Evolutionary conservation across 1,140 invertebrate genomes (phyloP), one percentile per base, ranked within the genome.

Genomic region (Diorhabda carinulata): DNA sequence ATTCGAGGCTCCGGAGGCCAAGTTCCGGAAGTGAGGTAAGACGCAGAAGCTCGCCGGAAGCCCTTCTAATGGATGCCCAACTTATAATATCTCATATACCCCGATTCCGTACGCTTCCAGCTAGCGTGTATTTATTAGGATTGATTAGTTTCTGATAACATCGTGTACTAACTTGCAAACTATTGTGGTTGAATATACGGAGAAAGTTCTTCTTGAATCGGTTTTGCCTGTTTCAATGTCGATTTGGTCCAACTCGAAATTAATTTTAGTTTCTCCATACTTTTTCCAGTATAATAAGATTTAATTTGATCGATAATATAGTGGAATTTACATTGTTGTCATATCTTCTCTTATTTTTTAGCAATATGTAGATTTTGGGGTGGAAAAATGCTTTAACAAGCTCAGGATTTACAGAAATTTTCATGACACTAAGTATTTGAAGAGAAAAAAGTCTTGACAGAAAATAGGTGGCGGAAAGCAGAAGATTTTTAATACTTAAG

Each of bases 11-110:
- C 74, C 74, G 75, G 73, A 72, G 75, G 74, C 76, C 74, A 73
- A 77, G 76, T 78, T 77, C 74, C 77, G 73, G 77, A 77, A 76
- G 76, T 76, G 75, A 75, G 76, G 77, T 78, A 79, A 79, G 78
- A 79, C 78, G 77, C 74, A 72, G 72, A 70, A 74, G 72, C 72
- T 74, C 73, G 69, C 76, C 76, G 76, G 76, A 77, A 77, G 76
- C 76, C 69, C 72, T 67, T 74, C 77, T 79, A 79, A 79, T 79
- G 78, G 78, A 79, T 77, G 76, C 72, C 74, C 70, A 75, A 77
- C 70, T 77, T 75, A 71, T 73, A 72, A 73, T 71, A 66, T 70
- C 47, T n/a, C 47, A n/a, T 52, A 52, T n/a, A 6, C 47, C 47
- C 47, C 47, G 47, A 52, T n/a, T n/a, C 47, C 47, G 4, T n/a